Evolutionary conservation across 2,797 vertebrate species (phyloP).

Genomic region (Tauraco hartlaubi): DNA sequence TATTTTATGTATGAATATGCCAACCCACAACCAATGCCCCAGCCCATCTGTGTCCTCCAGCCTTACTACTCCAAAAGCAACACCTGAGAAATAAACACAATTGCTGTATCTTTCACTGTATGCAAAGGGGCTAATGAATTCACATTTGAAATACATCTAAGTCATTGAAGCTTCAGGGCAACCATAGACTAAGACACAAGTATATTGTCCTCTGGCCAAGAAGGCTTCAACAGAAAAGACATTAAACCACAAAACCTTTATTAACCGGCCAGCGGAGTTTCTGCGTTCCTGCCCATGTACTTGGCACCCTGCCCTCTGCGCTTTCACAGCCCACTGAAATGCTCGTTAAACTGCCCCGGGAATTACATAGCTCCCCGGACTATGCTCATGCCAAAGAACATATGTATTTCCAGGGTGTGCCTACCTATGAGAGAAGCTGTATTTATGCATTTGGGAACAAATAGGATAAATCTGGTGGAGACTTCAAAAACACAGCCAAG

Average conservation of each 20-base stretch:
- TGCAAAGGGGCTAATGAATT: background rate
- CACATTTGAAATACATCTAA: background rate
- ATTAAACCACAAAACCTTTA: background rate
- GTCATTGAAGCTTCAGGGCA: background rate
- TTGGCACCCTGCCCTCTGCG: background rate
- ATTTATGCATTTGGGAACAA: background rate
- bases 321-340: rapidly evolving
- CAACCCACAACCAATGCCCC: background rate
- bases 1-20: background rate
- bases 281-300: background rate
- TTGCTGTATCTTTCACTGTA: background rate
- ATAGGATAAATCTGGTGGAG: background rate
- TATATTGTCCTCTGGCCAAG: background rate
- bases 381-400: background rate
- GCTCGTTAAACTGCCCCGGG: background rate
- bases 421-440: background rate
- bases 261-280: rapidly evolving
- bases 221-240: background rate
- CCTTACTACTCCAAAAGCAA: background rate
- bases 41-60: background rate
- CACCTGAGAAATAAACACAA: background rate
- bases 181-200: background rate
- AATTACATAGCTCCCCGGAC: rapidly evolving
- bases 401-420: rapidly evolving
- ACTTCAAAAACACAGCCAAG: background rate